Evolutionary conservation across 1,140 invertebrate genomes (phyloP), one percentile per base, ranked within the genome.

Genomic region (Carcinoscorpius rotundicauda): DNA sequence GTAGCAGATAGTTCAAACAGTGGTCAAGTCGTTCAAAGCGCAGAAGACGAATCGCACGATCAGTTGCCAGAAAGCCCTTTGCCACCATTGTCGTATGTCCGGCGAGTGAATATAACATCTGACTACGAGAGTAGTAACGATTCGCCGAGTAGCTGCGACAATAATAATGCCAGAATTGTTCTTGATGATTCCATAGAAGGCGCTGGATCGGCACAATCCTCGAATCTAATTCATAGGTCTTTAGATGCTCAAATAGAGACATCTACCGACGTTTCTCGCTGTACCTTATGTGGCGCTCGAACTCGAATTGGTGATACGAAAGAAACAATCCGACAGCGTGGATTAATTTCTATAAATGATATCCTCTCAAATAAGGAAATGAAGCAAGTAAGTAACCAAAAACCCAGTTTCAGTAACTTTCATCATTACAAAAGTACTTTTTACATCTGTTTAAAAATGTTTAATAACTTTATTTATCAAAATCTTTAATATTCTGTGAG

Each of bases 101-200:
- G 63, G 60, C 68, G 74, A 52, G 63, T 74, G 52, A 72, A 76
- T 68, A 74, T 77, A 53, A 78, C 77, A 5, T 79, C 78, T 4
- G 78, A 80, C 67, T 79, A 80, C 66, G 78, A 80, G 68, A 78
- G 76, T 69, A 66, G 65, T 51, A 78, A 75, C 68, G 78, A 79
- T 68, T 79, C 77, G 6, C 78, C 78, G 2, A 78, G 75, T 66
- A 77, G 74, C 67, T 78, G 77, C 52, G 72, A 73, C 51, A 68
- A 65, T 50, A 68, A 68, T 50, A 63, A 68, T 51, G 53, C 64
- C 6, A n/a, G 53, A 55, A 55, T n/a, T 8, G n/a, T 29, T 29
- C 2, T 29, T 1, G 29, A 29, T 29, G 29, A 29, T 29, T 29
- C 29, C 29, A 29, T 29, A 29, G 29, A 29, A 2, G 29, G 29